Base-by-base conservation (phyloP, 2,113 vertebrate species). In the Cottus gobio region DNA sequence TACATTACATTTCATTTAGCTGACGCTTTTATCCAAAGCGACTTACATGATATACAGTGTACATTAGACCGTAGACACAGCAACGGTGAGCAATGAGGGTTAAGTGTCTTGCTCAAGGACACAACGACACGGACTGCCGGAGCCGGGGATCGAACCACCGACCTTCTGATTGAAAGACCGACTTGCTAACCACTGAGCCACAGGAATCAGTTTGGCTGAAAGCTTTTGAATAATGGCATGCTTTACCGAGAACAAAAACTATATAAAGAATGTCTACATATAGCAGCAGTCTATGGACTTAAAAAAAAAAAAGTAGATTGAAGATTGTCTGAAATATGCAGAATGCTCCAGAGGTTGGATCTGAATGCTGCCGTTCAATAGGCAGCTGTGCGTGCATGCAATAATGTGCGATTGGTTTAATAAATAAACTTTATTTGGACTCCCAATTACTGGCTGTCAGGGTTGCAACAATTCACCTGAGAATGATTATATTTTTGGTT, bases 191-290 rank as follows among this genome's bases (percentile, higher is more conserved):
- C n/a, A n/a, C n/a, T n/a, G n/a, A n/a, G n/a, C n/a, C n/a, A n/a
- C 83, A 83, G 37, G 28, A 76, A 74, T 61, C 50, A 64, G 63
- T 74, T 74, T 54, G 54, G 60, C 11, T 62, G 37, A 71, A 79
- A 54, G 61, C 10, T 66, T 78, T 75, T 71, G 57, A 82, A 70
- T 58, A 88, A 83, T 61, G 72, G 91, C 93, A 93, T 93, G 91
- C 93, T 92, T 93, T 93, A 92, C 73, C 66, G 61, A 61, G 28
- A 20, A 56, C 7, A 12, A 81, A 4, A n/a, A n/a, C n/a, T n/a
- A n/a, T 85, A 74, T 80, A 86, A 73, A 88, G 75, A 78, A 79
- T 58, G 48, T 87, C 83, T 69, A 89, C 90, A 89, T 88, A 87
- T 87, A 82, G 91, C 64, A 54, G 48, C 77, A 76, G 77, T 84